Percentiles rank a stretch among this genome's conserved stretches.
phyloP scores from a whole-genome alignment of 2,888 invertebrate genomes.

The Zhuqinia jingwanae region DNA sequence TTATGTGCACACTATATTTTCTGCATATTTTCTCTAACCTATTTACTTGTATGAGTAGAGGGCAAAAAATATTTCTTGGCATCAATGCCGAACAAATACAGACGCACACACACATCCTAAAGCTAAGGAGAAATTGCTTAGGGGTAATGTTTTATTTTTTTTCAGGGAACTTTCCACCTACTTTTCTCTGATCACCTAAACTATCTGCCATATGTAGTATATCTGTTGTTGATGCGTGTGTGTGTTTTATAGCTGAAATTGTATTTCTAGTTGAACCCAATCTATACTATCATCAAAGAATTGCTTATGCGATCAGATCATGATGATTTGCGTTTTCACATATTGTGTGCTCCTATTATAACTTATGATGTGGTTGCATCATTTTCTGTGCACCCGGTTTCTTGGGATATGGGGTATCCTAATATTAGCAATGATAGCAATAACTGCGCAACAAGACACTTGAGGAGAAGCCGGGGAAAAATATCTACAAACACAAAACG shows the following conservation, averaged over 20 bases:
- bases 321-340: no score
- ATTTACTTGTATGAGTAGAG: background rate
- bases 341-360: background rate
- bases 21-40: background rate
- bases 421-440: slow-evolving; percentile 1
- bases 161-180: background rate
- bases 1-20: background rate
- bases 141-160: no score
- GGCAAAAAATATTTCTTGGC: background rate
- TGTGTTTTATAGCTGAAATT: no score
- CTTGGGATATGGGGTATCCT: background rate
- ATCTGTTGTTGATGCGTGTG: background rate
- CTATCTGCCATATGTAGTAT: background rate
- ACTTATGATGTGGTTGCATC: background rate
- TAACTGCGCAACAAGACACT: background rate
- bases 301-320: no score
- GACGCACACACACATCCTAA: background rate
- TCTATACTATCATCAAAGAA: no score
- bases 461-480: background rate
- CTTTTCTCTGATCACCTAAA: background rate
- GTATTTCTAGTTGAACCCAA: no score
- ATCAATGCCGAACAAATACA: background rate
- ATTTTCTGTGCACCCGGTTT: background rate
- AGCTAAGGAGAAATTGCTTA: no score
- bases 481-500: background rate